Percentiles rank a stretch among this genome's conserved stretches.
phyloP scores from a whole-genome alignment of 2,113 vertebrate species.

The Morone saxatilis region DNA sequence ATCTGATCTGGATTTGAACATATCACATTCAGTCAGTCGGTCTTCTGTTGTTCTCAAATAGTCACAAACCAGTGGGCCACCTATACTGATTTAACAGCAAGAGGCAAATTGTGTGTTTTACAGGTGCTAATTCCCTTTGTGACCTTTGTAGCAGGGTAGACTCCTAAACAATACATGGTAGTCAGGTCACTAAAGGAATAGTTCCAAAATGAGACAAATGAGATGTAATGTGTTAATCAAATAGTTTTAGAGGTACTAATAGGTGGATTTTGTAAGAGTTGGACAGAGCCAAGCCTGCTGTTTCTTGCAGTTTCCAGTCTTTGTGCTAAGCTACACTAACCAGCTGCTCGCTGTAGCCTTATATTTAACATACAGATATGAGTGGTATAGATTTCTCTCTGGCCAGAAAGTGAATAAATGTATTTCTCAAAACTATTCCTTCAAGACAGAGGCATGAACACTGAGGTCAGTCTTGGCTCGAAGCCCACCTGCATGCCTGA shows the following conservation, averaged over 20 bases:
- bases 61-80: too few relatives aligned
- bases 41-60: too few relatives aligned
- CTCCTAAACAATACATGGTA: background rate
- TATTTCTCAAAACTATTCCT: background rate
- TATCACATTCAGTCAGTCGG: too few relatives aligned
- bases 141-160: background rate
- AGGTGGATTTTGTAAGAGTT: background rate
- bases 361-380: background rate
- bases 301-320: background rate
- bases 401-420: background rate
- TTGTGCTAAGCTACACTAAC: background rate
- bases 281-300: background rate
- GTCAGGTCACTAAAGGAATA: background rate
- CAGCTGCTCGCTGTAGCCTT: background rate
- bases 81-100: too few relatives aligned
- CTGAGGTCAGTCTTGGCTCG: background rate
- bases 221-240: background rate
- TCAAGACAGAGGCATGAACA: background rate
- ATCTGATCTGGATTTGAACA: too few relatives aligned
- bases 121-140: background rate
- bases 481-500: constrained; percentile 96
- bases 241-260: background rate
- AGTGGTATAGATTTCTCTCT: background rate
- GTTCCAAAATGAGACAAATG: background rate
- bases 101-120: too few relatives aligned